Evolutionary conservation across 1,140 invertebrate genomes (phyloP), one percentile per base, ranked within the genome.

Genomic region (Bactericera cockerelli): DNA sequence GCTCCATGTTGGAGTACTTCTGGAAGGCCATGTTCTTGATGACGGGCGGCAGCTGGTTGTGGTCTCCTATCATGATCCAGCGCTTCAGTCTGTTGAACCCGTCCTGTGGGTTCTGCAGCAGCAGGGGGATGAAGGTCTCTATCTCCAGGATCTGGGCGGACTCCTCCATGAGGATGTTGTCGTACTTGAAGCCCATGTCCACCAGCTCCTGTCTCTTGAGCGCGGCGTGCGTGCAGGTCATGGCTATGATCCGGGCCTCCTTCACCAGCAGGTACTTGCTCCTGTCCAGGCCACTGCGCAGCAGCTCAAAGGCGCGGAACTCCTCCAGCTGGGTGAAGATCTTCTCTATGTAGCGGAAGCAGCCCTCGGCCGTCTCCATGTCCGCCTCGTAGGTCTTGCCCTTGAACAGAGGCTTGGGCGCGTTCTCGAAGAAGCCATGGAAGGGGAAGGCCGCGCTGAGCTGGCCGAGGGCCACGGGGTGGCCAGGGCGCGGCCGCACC

Each of bases 21-120:
- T 99, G 94, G 72, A 99, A 99, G 14, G 95, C 95, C 89, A 98
- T 97, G 70, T 99, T 99, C 72, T 99, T 99, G 33, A 99, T 97
- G 10, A 99, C 93, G 0, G 97, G 97, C 0, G 97, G 97, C 62
- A 99, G 75, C 72, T 99, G 97, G 74, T 99, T 93, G 72, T 99
- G 97, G 76, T 99, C 96, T 4, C 96, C 97, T 68, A 99, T 99
- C 97, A 99, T 99, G 57, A 99, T 98, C 96, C 97, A 99, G 13
- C 97, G 80, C 73, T 99, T 99, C 26, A 99, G 72, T 1, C 96
- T 80, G 72, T 95, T 98, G 42, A 84, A 84, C 1, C 94, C 94
- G 69, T 98, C 93, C 68, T 97, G 82, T 0, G 96, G 94, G 74
- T 98, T 98, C 73, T 99, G 96, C 22, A 99, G 76, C 0, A 99